These are phyloP conservation scores for Dendrolimus houi DNA, from an alignment of 2,888 invertebrate genomes.

Conservation along the genomic window DNA sequence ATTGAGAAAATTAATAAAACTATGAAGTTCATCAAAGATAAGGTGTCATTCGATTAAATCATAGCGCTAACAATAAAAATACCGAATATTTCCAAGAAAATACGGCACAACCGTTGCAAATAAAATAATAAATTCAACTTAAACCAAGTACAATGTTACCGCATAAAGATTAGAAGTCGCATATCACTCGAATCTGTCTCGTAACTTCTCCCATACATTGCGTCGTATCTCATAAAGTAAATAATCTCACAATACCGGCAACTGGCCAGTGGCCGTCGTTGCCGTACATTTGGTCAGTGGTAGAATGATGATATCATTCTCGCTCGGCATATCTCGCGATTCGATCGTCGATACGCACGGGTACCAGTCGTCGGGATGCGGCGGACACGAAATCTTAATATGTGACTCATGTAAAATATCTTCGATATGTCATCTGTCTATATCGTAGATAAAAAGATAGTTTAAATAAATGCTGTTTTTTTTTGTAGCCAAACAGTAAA, in stretches of 20 bases:
- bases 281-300: neutral
- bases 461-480: too few relatives aligned
- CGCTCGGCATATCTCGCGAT: slow-evolving; percentile 44
- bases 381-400: slow-evolving; percentile 42
- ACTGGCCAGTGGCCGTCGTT: slow-evolving; percentile 14
- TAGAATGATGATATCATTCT: slow-evolving; percentile 43
- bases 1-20: too few relatives aligned
- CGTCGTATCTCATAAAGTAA: slow-evolving; percentile 21
- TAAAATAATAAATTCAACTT: neutral
- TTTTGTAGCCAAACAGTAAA: too few relatives aligned
- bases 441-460: slow-evolving; percentile 32
- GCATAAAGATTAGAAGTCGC: neutral
- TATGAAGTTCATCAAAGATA: too few relatives aligned
- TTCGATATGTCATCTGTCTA: slow-evolving; percentile 53
- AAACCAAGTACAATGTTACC: neutral
- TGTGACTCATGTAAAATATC: slow-evolving; percentile 40
- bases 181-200: neutral
- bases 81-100: neutral
- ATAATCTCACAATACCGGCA: slow-evolving; percentile 22
- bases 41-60: neutral
- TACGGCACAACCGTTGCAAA: neutral
- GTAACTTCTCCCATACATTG: slow-evolving; percentile 4
- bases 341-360: slow-evolving; percentile 41
- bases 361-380: slow-evolving; percentile 27
- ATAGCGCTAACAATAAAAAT: neutral